These are phyloP conservation scores for Eristalis tenax DNA, from an alignment of 2,888 invertebrate genomes.

Conservation along the genomic window DNA sequence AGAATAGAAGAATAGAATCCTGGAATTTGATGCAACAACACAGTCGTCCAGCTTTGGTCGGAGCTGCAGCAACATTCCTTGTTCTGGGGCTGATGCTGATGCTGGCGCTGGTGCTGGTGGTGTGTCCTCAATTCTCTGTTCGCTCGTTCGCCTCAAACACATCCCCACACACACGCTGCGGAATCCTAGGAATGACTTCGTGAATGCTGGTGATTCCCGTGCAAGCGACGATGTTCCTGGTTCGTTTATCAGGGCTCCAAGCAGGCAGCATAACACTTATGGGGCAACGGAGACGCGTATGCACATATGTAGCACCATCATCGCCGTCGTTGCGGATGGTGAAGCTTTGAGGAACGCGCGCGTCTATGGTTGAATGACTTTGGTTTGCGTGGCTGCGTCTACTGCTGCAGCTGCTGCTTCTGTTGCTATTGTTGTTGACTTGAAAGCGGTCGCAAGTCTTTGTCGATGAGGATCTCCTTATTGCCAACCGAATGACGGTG, in stretches of 20 bases:
- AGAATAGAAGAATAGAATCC: constrained; percentile 31
- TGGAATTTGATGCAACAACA: constrained; percentile 45
- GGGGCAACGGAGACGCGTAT: constrained; percentile 22
- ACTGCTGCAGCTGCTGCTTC: neutral
- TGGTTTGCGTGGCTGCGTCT: neutral
- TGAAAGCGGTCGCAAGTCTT: neutral
- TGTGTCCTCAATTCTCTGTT: constrained; percentile 51
- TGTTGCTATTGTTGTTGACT: neutral
- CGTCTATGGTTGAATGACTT: constrained; percentile 14
- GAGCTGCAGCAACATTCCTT: constrained; percentile 24
- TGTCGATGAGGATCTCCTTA: neutral
- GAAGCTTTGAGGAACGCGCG: neutral
- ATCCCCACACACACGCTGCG: constrained; percentile 23
- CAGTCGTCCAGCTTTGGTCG: constrained; percentile 16
- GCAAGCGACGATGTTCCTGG: constrained; percentile 41
- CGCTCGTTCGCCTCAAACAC: neutral
- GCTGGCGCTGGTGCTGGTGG: neutral
- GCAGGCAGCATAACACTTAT: constrained; percentile 28
- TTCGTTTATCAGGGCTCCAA: constrained; percentile 50
- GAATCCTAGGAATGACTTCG: constrained; percentile 18
- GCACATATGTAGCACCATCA: neutral
- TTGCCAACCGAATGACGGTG: neutral
- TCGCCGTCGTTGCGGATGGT: neutral
- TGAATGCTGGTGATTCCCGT: constrained; percentile 28
- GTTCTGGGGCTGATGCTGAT: neutral